A percentile compares a stretch with the other conserved stretches of the same genome.
Conservation (phyloP, 2,797 vertebrate species). For the Microctenopoma steveboyesi region DNA sequence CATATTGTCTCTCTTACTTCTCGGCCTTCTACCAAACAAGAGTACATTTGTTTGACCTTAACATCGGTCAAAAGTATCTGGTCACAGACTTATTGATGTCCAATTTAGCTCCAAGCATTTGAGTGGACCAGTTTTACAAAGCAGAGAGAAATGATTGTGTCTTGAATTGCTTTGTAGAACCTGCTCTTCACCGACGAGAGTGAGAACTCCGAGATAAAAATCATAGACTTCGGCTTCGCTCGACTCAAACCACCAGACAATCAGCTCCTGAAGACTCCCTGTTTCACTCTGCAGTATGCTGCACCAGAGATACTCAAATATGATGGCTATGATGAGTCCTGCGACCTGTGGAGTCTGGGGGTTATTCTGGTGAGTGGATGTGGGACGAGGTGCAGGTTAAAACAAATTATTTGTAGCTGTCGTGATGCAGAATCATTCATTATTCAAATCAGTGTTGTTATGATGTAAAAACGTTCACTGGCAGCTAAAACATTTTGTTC, state of each 20-base stretch:
- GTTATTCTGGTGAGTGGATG: conserved; percentile 93
- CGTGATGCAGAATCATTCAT: conserved; percentile 12
- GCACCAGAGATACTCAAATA: conserved; percentile 97
- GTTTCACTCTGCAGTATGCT: conserved; percentile 98
- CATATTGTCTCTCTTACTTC: conserved; percentile 48
- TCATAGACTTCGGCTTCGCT: conserved; percentile 99
- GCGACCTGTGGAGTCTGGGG: conserved; percentile 98
- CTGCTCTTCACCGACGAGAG: conserved; percentile 96
- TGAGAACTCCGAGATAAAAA: conserved; percentile 97
- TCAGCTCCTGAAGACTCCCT: conserved; percentile 97
- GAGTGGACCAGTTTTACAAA: conserved; percentile 41
- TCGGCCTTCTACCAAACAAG: conserved; percentile 53
- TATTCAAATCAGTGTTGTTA: conserved; percentile 14
- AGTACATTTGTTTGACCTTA: conserved; percentile 63
- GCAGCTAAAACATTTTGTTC: conserved; percentile 1
- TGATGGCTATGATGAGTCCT: conserved; percentile 96
- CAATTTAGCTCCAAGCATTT: conserved; percentile 56
- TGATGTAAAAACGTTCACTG: not conserved
- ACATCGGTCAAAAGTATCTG: conserved; percentile 54
- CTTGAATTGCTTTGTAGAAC: conserved; percentile 85
- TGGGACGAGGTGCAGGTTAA: conserved; percentile 10
- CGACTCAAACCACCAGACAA: conserved; percentile 98
- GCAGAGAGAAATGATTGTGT: conserved; percentile 69
- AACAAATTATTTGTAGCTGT: not conserved
- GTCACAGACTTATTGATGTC: conserved; percentile 48